These are phyloP conservation scores for Capromys pilorides DNA, from an alignment of 2,797 vertebrate species.

Conservation along the genomic window DNA sequence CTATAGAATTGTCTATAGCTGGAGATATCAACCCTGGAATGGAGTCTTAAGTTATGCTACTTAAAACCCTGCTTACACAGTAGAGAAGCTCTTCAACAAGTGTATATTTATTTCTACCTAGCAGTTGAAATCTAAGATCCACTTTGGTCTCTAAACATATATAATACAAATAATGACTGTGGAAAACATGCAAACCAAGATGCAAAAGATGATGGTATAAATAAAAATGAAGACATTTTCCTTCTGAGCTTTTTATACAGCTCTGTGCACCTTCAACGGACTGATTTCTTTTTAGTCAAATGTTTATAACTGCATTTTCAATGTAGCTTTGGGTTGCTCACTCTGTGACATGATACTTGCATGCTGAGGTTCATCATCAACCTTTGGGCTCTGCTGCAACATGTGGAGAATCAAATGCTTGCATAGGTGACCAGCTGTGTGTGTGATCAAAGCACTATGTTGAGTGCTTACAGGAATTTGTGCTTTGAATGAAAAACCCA, in stretches of 20 bases:
- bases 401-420: conserved; percentile 15
- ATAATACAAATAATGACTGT: conserved; percentile 54
- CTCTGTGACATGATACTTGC: conserved; percentile 55
- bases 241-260: conserved; percentile 5
- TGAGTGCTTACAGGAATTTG: conserved; percentile 1
- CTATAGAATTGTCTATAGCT: conserved; percentile 77
- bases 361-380: conserved; percentile 59
- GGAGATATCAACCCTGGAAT: conserved; percentile 71
- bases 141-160: conserved; percentile 35
- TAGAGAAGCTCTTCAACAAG: conserved; percentile 38
- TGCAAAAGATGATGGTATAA: conserved; percentile 37
- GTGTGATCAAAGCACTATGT: conserved; percentile 14
- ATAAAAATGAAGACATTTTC: conserved; percentile 51
- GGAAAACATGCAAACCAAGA: conserved; percentile 19
- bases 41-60: conserved; percentile 34
- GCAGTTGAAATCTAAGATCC: background rate
- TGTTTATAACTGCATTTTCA: conserved; percentile 62
- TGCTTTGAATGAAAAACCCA: background rate
- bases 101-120: conserved; percentile 41
- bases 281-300: conserved; percentile 56
- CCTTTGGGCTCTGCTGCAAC: background rate
- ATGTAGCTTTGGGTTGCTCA: background rate
- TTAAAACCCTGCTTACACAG: conserved; percentile 59
- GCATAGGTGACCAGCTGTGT: background rate
- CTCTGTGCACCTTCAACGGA: background rate